A percentile compares a stretch with the other conserved stretches of the same genome.
Conservation (phyloP, 2,888 invertebrate genomes). For the Calameuta pallipes region DNA sequence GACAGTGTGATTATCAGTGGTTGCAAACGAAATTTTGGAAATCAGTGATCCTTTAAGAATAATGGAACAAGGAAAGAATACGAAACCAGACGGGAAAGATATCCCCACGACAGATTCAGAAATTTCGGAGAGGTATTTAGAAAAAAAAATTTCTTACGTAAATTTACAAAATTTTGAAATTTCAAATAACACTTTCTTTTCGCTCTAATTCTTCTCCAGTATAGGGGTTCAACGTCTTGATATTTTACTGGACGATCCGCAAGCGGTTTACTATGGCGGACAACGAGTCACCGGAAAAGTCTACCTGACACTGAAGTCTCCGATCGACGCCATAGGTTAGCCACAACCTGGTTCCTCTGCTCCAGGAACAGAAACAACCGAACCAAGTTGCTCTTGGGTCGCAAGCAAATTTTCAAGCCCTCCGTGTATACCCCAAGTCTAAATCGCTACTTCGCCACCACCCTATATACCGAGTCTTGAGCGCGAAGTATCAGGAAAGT, state of each 20-base stretch:
- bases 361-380: background rate
- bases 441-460: background rate
- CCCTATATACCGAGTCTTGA: background rate
- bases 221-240: slow-evolving; percentile 44
- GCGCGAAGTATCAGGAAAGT: background rate
- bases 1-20: background rate
- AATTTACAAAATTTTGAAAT: background rate
- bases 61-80: background rate
- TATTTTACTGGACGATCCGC: slow-evolving; percentile 43
- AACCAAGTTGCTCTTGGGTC: too few species aligned
- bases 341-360: background rate
- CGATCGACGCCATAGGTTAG: slow-evolving; percentile 45
- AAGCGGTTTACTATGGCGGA: slow-evolving; percentile 48
- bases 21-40: background rate
- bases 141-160: background rate
- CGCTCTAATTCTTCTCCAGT: slow-evolving; percentile 28
- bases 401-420: too few species aligned
- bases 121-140: background rate
- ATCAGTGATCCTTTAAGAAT: background rate
- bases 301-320: slow-evolving; percentile 35
- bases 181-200: slow-evolving; percentile 2
- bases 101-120: background rate
- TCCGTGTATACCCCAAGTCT: background rate
- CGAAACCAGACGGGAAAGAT: background rate
- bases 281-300: slow-evolving; percentile 46